Conservation (phyloP, 2,888 invertebrate genomes). For the Eucriotettix oculatus region DNA sequence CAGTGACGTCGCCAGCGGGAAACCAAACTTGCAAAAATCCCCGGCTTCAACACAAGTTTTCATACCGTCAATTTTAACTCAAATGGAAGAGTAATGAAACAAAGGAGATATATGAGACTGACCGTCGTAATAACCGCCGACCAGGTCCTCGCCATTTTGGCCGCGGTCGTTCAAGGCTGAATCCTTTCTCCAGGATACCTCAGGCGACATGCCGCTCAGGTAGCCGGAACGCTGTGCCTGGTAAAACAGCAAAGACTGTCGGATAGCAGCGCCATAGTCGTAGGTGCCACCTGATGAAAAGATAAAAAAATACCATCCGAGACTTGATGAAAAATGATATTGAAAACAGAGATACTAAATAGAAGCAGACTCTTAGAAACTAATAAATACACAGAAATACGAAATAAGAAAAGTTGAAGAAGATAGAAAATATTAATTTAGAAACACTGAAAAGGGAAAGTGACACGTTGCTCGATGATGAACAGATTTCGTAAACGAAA, state of each 20-base stretch:
- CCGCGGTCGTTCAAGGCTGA: neutral
- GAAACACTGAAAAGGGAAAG: too few species aligned
- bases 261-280: neutral
- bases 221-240: neutral
- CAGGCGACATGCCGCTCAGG: neutral
- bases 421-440: too few species aligned
- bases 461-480: too few species aligned
- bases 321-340: too few species aligned
- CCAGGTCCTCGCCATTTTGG: neutral
- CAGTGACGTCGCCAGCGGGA: slow-evolving; percentile 15
- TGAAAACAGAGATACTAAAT: too few species aligned
- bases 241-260: neutral
- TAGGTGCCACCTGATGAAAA: neutral
- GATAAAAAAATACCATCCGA: neutral
- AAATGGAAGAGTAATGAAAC: too few species aligned
- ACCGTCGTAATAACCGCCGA: neutral
- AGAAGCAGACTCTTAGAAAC: too few species aligned
- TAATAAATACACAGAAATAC: too few species aligned
- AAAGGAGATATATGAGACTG: neutral
- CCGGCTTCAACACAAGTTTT: slow-evolving; percentile 13
- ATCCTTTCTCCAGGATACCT: neutral
- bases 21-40: slow-evolving; percentile 17
- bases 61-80: too few species aligned
- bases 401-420: too few species aligned
- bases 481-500: too few species aligned